Evolutionary conservation across 53 echinoderm and acorn worm species (phyloP), one percentile per base, ranked within the genome.

Genomic region (Apostichopus leukothele): DNA sequence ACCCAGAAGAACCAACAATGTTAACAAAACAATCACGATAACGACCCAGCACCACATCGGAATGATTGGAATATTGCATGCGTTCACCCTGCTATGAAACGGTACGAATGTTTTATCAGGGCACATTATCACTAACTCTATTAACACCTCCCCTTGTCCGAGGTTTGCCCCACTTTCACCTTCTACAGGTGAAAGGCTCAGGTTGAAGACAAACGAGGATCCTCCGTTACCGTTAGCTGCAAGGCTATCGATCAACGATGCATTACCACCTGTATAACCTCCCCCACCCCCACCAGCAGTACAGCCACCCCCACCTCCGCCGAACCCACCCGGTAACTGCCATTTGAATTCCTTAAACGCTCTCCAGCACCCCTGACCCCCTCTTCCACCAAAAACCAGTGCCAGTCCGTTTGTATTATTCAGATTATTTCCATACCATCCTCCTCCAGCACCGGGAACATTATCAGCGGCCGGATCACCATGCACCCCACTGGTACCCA

Each of bases 251-350:
- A 88, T 57, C 57, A 91, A 67, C 22, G 91, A 68, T 20, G 89
- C 94, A 91, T 95, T 79, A 5, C 97, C 97, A 53, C 97, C 97
- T 92, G 97, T 93, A 86, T 94, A 95, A 9, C 95, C 95, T 8
- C 97, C 97, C 18, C 97, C 97, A 50, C 97, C 97, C 5, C 97
- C 97, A 23, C 97, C 97, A 0, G 93, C 87, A 4, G 95, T 93
- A 83, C 97, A 97, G 4, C 91, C 95, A 51, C 97, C 97, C 51
- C 97, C 97, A 50, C 97, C 97, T 57, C 97, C 97, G n/a, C 97
- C 97, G 90, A 97, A 96, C 55, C 97, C 97, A 25, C 97, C 97
- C 11, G 89, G 88, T 57, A 92, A 90, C 25, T 89, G 79, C 97
- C 97, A 97, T 78, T 89, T 73, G 60, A 86, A 51, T 20, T 95